phyloP scores from a whole-genome alignment of 2,113 vertebrate genomes.

The Sisor rabdophorus region DNA sequence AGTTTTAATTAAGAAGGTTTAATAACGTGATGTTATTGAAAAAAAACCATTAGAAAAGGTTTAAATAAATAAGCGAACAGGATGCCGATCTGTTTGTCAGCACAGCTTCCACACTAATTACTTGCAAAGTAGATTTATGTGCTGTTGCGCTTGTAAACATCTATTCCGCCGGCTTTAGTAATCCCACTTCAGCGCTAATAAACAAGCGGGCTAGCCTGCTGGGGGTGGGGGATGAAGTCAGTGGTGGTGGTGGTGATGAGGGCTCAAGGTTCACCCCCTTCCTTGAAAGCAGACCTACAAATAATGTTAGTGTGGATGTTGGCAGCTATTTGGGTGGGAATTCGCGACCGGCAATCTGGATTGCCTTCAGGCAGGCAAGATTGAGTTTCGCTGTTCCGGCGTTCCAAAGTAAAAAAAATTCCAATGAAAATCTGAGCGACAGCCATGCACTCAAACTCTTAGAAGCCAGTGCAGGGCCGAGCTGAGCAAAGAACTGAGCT shows the following conservation, averaged over 20 bases:
- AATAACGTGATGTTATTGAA: not conserved
- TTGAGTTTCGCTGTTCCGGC: conserved; percentile 66
- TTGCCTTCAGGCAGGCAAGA: conserved; percentile 63
- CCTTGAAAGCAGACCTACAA: conserved; percentile 43
- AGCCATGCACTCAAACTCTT: conserved; percentile 41
- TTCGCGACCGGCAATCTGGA: conserved; percentile 58
- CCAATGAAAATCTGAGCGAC: conserved; percentile 73
- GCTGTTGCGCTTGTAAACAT: conserved; percentile 28
- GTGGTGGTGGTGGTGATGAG: conserved; percentile 29
- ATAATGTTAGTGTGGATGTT: conserved; percentile 49
- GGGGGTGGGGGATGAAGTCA: not conserved
- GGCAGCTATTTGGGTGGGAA: conserved; percentile 54
- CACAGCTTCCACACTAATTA: conserved; percentile 40
- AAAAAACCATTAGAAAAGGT: not conserved
- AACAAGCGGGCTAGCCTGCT: conserved; percentile 36
- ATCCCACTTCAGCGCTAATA: conserved; percentile 39
- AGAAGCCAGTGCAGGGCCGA: not conserved
- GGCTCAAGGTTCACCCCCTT: conserved; percentile 26
- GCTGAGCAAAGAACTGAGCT: conserved; percentile 51
- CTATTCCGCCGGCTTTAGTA: conserved; percentile 28
- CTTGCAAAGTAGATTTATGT: conserved; percentile 19
- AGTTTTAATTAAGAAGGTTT: conserved; percentile 21
- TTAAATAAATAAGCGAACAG: conserved; percentile 36
- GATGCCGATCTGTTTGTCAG: conserved; percentile 24
- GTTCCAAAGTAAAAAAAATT: conserved; percentile 75